Evolutionary conservation across 2,888 invertebrate species (phyloP), one percentile per base, ranked within the genome.

Genomic region (Lysandra coridon): DNA sequence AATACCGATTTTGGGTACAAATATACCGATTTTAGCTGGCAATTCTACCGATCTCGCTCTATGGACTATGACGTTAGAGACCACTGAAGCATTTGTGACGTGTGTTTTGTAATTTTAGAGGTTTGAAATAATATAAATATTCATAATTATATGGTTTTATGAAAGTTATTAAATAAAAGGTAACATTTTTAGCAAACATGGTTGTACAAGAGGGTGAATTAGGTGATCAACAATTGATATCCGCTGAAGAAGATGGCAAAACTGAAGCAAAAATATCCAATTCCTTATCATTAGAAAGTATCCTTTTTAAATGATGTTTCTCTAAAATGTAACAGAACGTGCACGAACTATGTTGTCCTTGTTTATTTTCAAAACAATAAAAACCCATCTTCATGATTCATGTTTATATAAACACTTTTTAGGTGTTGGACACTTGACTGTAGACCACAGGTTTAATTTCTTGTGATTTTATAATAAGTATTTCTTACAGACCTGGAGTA

Each of bases 261-360:
- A 88, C 89, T 81, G 91, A 92, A 82, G 83, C 83, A 5, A 93
- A 93, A 86, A 82, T 88, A 79, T 85, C 90, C 40, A 92, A 87
- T 83, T 87, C 92, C 40, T 87, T 95, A 85, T 89, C 95, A 81
- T 88, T 95, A 89, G 95, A 95, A 92, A 95, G 95, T 95, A 95
- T 95, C 95, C 95, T 95, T 95, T 94, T 83, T 49, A 82, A 79
- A 79, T 64, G 33, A 30, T 57, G 60, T 17, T 57, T 14, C 53
- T 57, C 1, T 57, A 57, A 10, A 74, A 53, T 73, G n/a, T n/a
- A 37, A 69, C 14, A 69, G 12, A 12, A 33, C 69, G 14, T 64
- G 30, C 14, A 69, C 23, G 4, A 69, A 64, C 23, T 64, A 64
- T 14, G 14, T 33, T 17, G 5, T 33, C 14, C 12, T 69, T 33